Base-by-base conservation (phyloP, 2,797 vertebrate species). In the Allenopithecus nigroviridis region DNA sequence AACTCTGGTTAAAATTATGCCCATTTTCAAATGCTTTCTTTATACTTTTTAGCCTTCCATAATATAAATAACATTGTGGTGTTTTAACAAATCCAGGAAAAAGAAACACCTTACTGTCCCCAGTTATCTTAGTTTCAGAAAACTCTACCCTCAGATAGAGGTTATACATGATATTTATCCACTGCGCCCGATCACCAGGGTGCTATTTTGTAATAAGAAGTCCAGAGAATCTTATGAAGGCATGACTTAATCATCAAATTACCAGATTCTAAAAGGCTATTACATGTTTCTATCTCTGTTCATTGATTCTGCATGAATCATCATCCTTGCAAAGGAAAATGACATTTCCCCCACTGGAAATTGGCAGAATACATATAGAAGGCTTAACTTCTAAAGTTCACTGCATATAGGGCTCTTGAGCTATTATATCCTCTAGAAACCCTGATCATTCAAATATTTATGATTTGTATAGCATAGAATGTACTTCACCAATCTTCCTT, bases 211-310 rank as follows among this genome's bases (percentile, higher is more conserved):
- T 98, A 99, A 99, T 98, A 97, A 98, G 98, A 97, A 96, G 94
- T 98, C 94, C 93, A 72, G 80, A n/a, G 96, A 94, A 97, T 93
- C 98, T 96, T 97, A n/a, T 98, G 97, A 98, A 98, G 97, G 92
- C 96, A 94, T 96, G 94, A 98, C 96, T 99, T 98, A 98, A 98
- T 99, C 98, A 98, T 98, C 96, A 76, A 92, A 96, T 94, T 98
- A 97, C 91, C 98, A 99, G 97, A n/a, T 84, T 99, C 99, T 98
- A 98, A 98, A 98, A 98, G 97, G 78, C 94, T 93, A 98, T 98
- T 98, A 98, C 92, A 96, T 97, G 96, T 98, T 92, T 41, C 96
- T 97, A 78, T 98, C 89, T 1, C 3, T 96, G 72, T 96, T 97
- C 84, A 97, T 98, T 97, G 96, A 92, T 98, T 98, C 97, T 98